Conservation (phyloP, 2,888 invertebrate species). For the Sepiola atlantica region DNA sequence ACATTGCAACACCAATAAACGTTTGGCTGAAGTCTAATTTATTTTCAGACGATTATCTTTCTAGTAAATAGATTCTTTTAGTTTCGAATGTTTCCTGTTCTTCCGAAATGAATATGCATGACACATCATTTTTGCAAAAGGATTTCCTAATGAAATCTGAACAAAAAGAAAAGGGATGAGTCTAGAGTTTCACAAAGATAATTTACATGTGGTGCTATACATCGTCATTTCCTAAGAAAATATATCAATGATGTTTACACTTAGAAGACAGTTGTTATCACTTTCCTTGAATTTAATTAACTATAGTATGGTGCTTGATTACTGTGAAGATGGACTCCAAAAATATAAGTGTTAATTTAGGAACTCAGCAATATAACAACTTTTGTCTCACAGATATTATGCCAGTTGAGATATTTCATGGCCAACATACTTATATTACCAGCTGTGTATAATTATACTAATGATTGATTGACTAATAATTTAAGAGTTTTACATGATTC, state of each 20-base stretch:
- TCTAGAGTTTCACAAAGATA: background rate
- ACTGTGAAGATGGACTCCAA: background rate
- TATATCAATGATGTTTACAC: background rate
- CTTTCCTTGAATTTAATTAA: background rate
- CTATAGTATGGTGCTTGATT: background rate
- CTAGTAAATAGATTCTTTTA: background rate
- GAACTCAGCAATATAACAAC: background rate
- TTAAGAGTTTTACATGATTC: no score
- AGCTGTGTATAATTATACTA: background rate
- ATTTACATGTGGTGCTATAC: background rate
- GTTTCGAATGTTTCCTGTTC: background rate
- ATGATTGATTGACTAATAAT: background rate
- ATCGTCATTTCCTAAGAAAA: background rate
- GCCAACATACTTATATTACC: background rate
- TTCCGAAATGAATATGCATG: background rate
- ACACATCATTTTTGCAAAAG: background rate
- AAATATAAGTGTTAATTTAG: background rate
- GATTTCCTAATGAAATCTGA: background rate
- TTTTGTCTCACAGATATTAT: background rate
- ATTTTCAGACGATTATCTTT: background rate
- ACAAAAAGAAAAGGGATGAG: background rate
- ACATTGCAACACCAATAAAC: background rate
- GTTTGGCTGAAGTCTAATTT: background rate
- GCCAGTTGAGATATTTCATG: background rate
- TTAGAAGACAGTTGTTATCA: background rate